These are phyloP conservation scores for Saguinus imperator DNA, from an alignment of 2,113 vertebrate genomes.

Conservation along the genomic window DNA sequence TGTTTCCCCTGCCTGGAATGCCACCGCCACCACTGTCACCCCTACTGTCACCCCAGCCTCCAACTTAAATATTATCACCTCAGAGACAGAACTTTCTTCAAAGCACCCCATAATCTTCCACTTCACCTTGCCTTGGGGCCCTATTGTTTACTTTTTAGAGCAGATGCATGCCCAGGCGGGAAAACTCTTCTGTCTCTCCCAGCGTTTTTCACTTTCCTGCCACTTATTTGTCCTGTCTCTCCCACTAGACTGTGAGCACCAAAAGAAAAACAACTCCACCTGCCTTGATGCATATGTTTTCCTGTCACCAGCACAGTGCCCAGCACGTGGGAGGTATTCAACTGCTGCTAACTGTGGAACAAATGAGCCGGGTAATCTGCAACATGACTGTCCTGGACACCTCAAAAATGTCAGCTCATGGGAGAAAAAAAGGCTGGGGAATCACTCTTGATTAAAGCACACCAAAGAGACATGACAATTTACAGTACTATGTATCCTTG, in stretches of 20 bases:
- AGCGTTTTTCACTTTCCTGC: not conserved
- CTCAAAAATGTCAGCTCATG: not conserved
- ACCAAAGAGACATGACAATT: not conserved
- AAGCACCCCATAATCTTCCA: not conserved
- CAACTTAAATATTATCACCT: not conserved
- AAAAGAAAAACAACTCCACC: not conserved
- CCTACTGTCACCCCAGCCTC: not conserved
- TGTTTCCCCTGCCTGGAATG: not conserved
- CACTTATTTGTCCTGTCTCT: not conserved
- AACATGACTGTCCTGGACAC: not conserved
- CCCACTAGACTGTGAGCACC: not conserved
- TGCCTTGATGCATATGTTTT: not conserved
- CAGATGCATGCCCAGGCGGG: not conserved
- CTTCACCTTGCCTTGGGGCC: not conserved
- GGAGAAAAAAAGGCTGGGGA: not conserved
- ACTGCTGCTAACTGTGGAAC: not conserved
- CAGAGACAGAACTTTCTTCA: not conserved
- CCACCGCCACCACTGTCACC: too few species aligned
- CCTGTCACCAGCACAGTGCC: not conserved
- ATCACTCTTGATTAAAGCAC: not conserved
- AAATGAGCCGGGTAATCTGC: not conserved
- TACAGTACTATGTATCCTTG: not conserved
- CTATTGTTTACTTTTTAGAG: not conserved
- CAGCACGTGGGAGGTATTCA: fast-evolving
- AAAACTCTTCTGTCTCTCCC: not conserved